Conservation (phyloP, 35 echinoderm and acorn worm genomes). For the Eucidaris tribuloides region DNA sequence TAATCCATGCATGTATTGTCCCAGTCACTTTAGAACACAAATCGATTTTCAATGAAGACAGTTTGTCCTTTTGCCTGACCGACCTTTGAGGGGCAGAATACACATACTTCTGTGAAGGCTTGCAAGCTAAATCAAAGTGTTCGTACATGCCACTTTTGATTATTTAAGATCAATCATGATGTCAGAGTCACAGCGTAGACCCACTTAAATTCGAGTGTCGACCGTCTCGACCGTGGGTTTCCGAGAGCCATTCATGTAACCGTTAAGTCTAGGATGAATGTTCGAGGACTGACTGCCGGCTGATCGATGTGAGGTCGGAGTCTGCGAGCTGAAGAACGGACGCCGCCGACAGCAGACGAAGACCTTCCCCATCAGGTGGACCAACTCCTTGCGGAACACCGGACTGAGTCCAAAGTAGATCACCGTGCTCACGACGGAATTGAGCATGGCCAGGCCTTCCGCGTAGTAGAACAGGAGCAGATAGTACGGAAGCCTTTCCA, state of each 20-base stretch:
- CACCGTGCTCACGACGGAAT: conserved; percentile 85
- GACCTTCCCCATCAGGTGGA: conserved; percentile 13
- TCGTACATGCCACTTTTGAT: no score
- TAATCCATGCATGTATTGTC: no score
- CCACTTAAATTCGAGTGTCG: conserved; percentile 57
- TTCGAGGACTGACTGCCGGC: conserved; percentile 63
- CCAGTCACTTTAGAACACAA: no score
- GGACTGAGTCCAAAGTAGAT: conserved; percentile 88
- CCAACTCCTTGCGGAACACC: conserved; percentile 84
- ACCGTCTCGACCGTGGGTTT: conserved; percentile 66
- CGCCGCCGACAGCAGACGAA: conserved; percentile 19
- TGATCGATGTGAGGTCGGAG: conserved; percentile 22
- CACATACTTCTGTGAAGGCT: no score
- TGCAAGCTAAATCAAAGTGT: no score
- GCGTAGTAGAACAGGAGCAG: conserved; percentile 57
- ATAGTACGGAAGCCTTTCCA: conserved; percentile 29
- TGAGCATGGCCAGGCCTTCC: conserved; percentile 91
- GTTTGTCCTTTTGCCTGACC: no score
- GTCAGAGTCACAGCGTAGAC: no score
- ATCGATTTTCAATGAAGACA: no score
- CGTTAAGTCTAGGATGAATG: conserved; percentile 23
- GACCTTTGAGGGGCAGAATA: no score
- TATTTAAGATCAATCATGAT: no score
- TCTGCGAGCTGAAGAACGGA: not conserved
- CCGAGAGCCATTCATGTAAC: conserved; percentile 53